phyloP scores from a whole-genome alignment of 2,888 invertebrate species.

The Noctua pronuba region DNA sequence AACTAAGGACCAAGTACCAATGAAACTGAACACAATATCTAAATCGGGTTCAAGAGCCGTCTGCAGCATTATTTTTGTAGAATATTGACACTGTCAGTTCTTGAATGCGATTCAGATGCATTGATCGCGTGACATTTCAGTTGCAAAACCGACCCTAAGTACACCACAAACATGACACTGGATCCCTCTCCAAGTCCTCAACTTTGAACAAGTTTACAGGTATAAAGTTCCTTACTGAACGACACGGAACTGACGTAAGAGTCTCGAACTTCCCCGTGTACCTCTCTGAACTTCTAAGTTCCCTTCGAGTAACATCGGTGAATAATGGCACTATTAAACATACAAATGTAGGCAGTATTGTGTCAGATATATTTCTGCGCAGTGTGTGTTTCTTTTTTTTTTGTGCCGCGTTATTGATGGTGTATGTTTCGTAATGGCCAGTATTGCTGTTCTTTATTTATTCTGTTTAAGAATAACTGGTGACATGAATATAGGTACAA shows the following conservation, averaged over 20 bases:
- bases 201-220: constrained; percentile 32
- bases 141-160: neutral
- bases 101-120: neutral
- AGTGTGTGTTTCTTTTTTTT: constrained; percentile 34
- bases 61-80: too few relatives aligned
- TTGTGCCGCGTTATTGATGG: constrained; percentile 5
- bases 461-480: too few relatives aligned
- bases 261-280: constrained; percentile 40
- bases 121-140: neutral
- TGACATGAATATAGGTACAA: neutral
- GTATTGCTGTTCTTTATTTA: constrained; percentile 19
- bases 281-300: constrained; percentile 46
- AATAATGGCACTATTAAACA: constrained; percentile 68
- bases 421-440: constrained; percentile 28
- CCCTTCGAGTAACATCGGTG: constrained; percentile 61
- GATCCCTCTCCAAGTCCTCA: constrained; percentile 33
- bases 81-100: neutral
- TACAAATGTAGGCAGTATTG: constrained; percentile 65
- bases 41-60: too few relatives aligned
- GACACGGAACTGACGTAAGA: constrained; percentile 45
- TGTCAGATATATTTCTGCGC: constrained; percentile 53
- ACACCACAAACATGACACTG: constrained; percentile 19
- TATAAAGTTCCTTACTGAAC: constrained; percentile 40
- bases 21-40: too few relatives aligned
- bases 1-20: too few relatives aligned